These are phyloP conservation scores for Centropristis striata DNA, from an alignment of 2,113 vertebrate genomes.

Conservation along the genomic window DNA sequence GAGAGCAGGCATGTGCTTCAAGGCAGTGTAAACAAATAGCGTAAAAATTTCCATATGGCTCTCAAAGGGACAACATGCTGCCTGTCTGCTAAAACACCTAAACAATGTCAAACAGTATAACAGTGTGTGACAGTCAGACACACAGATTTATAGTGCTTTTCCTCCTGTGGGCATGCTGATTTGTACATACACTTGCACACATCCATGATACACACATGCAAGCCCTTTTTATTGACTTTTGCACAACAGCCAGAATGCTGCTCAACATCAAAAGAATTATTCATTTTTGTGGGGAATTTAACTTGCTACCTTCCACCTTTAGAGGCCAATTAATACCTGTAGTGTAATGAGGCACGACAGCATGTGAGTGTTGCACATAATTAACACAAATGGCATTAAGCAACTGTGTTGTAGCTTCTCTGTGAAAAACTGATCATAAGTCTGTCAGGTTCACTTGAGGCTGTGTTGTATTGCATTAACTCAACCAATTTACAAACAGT, in stretches of 20 bases:
- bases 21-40: slow-evolving; percentile 62
- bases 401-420: slow-evolving; percentile 60
- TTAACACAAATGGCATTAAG: slow-evolving; percentile 85
- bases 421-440: slow-evolving; percentile 36
- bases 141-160: slow-evolving; percentile 23
- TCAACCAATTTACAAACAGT: slow-evolving; percentile 54
- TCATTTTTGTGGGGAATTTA: slow-evolving; percentile 80
- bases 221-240: slow-evolving; percentile 59
- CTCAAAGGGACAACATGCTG: slow-evolving; percentile 43
- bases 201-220: slow-evolving; percentile 20
- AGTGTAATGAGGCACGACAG: slow-evolving; percentile 84
- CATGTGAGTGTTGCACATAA: slow-evolving; percentile 84
- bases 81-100: slow-evolving; percentile 37
- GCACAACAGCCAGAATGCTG: slow-evolving; percentile 60
- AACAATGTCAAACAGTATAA: slow-evolving; percentile 33
- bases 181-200: slow-evolving; percentile 11
- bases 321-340: slow-evolving; percentile 82
- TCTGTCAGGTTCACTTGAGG: slow-evolving; percentile 40
- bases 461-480: slow-evolving; percentile 55
- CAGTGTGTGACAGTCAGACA: slow-evolving; percentile 39
- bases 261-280: slow-evolving; percentile 82
- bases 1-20: slow-evolving; percentile 42
- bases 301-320: slow-evolving; percentile 72
- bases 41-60: slow-evolving; percentile 48
- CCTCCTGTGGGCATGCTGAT: slow-evolving; percentile 29